Evolutionary conservation across 1,140 invertebrate genomes (phyloP), one percentile per base, ranked within the genome.

Genomic region (Amyelois transitella): DNA sequence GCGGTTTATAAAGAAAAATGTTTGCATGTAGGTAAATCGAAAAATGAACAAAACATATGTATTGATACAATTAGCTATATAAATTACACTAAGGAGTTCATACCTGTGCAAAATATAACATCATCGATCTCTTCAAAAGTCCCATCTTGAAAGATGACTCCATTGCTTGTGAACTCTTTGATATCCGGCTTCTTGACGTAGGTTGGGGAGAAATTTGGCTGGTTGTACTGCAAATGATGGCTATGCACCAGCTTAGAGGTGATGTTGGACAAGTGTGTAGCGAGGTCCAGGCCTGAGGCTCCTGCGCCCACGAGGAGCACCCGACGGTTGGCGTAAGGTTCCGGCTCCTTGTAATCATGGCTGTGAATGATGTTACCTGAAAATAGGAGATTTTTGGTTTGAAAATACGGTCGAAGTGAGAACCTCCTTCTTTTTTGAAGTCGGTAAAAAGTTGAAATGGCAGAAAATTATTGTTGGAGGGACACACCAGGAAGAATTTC

Each of bases 231-330:
- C 0, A 80, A 48, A 60, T 94, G 93, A 68, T 94, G 93, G 69
- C 93, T 94, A 22, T 95, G 81, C 7, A 90, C 88, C 24, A 95
- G 91, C 59, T 91, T 87, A 55, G 90, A 83, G 0, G 94, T 93
- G n/a, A 90, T 84, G 51, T 86, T 86, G 2, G 93, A 91, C 55
- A 97, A 89, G 61, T 96, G 95, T 18, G 94, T 83, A 1, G 94
- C 91, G 19, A 97, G 91, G 75, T 97, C 96, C 72, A 94, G 86
- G 0, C 96, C 96, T 12, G 96, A 97, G 21, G 96, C 92, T 12
- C 95, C 96, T 45, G 94, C 94, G 8, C 97, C 97, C 18, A 98
- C 85, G 12, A 98, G 89, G 0, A 95, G 81, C 0, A 98, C 95
- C n/a, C 66, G 89, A 60, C 93, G 91, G 54, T 86, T 90, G 52